Evolutionary conservation across 64 coral and sea anemone genomes (phyloP).

Genomic region (Actinia tenebrosa): DNA sequence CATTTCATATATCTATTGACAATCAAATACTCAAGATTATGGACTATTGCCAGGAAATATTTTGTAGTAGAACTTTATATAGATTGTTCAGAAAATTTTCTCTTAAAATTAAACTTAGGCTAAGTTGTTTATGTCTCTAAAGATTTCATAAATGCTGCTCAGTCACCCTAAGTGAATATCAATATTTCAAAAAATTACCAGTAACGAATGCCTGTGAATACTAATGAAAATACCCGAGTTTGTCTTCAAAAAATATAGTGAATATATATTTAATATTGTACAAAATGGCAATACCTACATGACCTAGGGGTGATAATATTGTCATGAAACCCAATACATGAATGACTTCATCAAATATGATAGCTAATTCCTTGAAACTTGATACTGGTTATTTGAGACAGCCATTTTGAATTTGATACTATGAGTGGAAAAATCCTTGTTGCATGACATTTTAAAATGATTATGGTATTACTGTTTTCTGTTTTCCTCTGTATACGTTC

Average conservation of each 20-base stretch:
- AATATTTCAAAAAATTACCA: neutral
- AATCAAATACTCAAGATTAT: neutral
- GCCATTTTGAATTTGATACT: neutral
- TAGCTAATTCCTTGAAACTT: constrained; percentile 1
- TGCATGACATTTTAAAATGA: constrained; percentile 8
- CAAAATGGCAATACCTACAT: neutral
- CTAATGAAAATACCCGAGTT: neutral
- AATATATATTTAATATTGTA: neutral
- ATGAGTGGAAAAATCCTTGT: neutral
- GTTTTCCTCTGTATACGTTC: neutral
- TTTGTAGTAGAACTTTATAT: neutral
- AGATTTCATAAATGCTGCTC: no score
- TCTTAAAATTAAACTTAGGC: no score
- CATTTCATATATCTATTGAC: neutral
- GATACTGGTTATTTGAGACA: neutral
- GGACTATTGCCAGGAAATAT: neutral
- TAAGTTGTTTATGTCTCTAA: no score
- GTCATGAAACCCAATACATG: neutral
- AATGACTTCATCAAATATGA: constrained; percentile 14
- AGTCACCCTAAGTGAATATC: neutral
- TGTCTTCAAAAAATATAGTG: neutral
- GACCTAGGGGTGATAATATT: neutral
- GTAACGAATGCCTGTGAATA: neutral
- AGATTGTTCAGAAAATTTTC: no score
- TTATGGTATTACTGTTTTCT: neutral